These are phyloP conservation scores for Camponotus pennsylvanicus DNA, from an alignment of 1,140 invertebrate genomes.

Conservation along the genomic window DNA sequence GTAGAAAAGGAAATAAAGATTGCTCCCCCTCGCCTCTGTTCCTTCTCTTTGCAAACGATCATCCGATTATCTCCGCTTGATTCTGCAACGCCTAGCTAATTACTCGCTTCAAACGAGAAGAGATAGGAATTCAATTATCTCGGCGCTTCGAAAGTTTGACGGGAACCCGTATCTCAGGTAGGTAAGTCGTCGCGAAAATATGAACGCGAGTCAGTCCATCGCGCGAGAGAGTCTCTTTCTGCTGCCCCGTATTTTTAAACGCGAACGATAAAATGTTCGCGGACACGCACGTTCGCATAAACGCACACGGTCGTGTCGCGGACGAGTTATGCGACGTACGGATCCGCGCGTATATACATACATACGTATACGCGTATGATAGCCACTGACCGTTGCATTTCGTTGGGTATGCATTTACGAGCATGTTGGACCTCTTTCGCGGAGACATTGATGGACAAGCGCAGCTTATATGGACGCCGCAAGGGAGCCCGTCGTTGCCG, in stretches of 20 bases:
- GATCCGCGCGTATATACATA: slow-evolving; percentile 68
- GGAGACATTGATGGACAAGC: slow-evolving; percentile 86
- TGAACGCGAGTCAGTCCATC: slow-evolving; percentile 40
- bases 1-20: slow-evolving; percentile 56
- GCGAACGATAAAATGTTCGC: slow-evolving; percentile 48
- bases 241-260: slow-evolving; percentile 37
- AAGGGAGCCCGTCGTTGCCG: slow-evolving; percentile 74
- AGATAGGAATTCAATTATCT: slow-evolving; percentile 58
- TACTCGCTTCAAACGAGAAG: slow-evolving; percentile 57
- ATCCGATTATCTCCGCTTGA: slow-evolving; percentile 55
- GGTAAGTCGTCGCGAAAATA: slow-evolving; percentile 45
- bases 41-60: slow-evolving; percentile 35
- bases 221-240: background rate
- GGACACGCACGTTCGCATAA: slow-evolving; percentile 39
- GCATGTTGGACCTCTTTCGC: slow-evolving; percentile 80
- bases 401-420: slow-evolving; percentile 82
- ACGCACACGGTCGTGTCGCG: slow-evolving; percentile 20
- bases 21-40: background rate
- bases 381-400: slow-evolving; percentile 79
- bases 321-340: slow-evolving; percentile 73
- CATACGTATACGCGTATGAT: slow-evolving; percentile 74
- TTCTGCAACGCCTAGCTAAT: slow-evolving; percentile 57
- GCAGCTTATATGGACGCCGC: slow-evolving; percentile 82
- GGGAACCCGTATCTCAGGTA: slow-evolving; percentile 21
- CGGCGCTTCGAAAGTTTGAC: slow-evolving; percentile 54